Conservation (phyloP, 2,888 invertebrate genomes). For the Morpho helenor region DNA sequence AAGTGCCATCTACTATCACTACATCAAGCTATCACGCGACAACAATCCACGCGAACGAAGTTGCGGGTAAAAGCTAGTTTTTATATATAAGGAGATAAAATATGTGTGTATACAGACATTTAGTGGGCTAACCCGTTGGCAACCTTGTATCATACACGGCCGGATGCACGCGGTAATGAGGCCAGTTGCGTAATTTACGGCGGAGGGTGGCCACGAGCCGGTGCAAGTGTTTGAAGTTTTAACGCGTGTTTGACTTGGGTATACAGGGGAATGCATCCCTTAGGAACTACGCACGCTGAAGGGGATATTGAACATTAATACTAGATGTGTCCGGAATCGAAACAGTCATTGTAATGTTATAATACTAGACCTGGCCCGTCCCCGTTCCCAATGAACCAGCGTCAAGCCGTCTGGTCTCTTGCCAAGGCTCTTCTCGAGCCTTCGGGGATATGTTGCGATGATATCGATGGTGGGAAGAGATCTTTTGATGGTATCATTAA, state of each 20-base stretch:
- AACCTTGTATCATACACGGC: constrained; percentile 14
- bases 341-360: not conserved
- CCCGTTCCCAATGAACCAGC: too few relatives aligned
- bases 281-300: constrained; percentile 2
- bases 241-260: constrained; percentile 57
- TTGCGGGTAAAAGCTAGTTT: too few relatives aligned
- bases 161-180: constrained; percentile 27
- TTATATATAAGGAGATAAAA: too few relatives aligned
- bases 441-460: too few relatives aligned
- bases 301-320: constrained; percentile 8
- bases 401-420: too few relatives aligned
- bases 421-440: too few relatives aligned
- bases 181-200: constrained; percentile 62
- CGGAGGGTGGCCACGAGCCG: constrained; percentile 50
- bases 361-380: too few relatives aligned
- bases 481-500: too few relatives aligned
- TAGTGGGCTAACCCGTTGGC: constrained; percentile 6
- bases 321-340: not conserved
- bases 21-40: too few relatives aligned
- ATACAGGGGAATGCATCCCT: constrained; percentile 26
- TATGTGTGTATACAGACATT: not conserved
- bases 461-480: too few relatives aligned
- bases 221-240: constrained; percentile 73
- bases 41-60: too few relatives aligned
- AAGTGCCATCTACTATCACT: too few relatives aligned